phyloP scores from a whole-genome alignment of 2,797 vertebrate genomes.

The Heterohyrax brucei region DNA sequence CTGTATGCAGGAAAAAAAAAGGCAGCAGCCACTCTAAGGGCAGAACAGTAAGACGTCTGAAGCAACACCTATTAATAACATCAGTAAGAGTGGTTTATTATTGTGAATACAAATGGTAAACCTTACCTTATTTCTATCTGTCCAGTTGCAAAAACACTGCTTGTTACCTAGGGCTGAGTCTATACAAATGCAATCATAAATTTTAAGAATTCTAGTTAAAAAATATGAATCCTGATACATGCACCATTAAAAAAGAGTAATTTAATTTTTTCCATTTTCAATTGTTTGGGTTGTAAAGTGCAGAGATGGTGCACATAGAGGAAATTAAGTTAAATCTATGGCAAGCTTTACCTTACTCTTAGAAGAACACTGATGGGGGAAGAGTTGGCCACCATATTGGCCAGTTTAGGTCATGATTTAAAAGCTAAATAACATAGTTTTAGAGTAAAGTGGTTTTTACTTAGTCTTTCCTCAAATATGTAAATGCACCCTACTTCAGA shows the following conservation, averaged over 20 bases:
- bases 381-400: not conserved
- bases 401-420: not conserved
- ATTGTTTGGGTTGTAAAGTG: not conserved
- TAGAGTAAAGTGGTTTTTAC: conserved; percentile 30
- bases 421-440: not conserved
- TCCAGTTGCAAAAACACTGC: not conserved
- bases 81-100: not conserved
- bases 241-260: conserved; percentile 4
- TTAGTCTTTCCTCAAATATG: conserved; percentile 26
- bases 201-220: not conserved
- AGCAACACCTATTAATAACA: conserved; percentile 29
- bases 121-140: not conserved
- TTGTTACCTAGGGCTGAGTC: not conserved
- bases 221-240: not conserved
- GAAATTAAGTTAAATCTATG: not conserved
- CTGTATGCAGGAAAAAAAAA: conserved; percentile 84
- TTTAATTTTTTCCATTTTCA: not conserved
- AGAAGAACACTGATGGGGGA: not conserved
- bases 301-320: not conserved
- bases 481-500: conserved; percentile 8
- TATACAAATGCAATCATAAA: not conserved
- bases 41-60: conserved; percentile 55
- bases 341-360: conserved; percentile 35
- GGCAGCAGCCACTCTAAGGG: conserved; percentile 81
- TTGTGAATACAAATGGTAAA: not conserved